Evolutionary conservation across 2,888 invertebrate species (phyloP).

Genomic region (Archips crataeganus): DNA sequence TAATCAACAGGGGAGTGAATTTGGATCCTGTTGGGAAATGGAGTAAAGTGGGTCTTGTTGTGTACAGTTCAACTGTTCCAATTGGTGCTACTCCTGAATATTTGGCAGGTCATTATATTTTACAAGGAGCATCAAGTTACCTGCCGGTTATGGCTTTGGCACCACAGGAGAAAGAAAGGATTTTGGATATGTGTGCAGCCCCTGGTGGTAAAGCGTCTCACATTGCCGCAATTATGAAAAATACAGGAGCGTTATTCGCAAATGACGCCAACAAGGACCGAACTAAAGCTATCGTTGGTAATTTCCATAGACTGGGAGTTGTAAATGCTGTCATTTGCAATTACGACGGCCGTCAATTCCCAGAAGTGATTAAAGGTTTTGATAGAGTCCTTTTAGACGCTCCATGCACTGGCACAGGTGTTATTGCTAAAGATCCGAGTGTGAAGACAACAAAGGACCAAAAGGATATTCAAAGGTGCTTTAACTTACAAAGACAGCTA

Average conservation of each 20-base stretch:
- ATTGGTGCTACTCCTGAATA: conserved; percentile 99
- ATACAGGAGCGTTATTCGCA: conserved; percentile 97
- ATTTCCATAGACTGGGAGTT: conserved; percentile 98
- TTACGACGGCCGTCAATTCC: conserved; percentile 95
- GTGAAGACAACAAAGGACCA: conserved; percentile 97
- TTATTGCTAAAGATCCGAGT: conserved; percentile 98
- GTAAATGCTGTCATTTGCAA: conserved; percentile 96
- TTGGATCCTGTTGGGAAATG: conserved; percentile 99
- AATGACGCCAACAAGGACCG: conserved; percentile 97
- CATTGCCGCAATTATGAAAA: conserved; percentile 99
- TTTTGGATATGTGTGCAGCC: conserved; percentile 98
- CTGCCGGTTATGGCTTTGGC: conserved; percentile 99
- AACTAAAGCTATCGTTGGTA: conserved; percentile 96
- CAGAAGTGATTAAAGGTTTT: conserved; percentile 94
- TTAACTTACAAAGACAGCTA: conserved; percentile 96
- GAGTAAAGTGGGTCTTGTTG: conserved; percentile 98
- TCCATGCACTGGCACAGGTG: conserved; percentile 99
- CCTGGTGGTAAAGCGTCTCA: conserved; percentile 99
- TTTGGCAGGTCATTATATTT: conserved; percentile 98
- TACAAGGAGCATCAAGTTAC: conserved; percentile 98
- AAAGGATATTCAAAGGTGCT: conserved; percentile 95
- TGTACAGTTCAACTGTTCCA: conserved; percentile 98
- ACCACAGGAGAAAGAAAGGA: conserved; percentile 97
- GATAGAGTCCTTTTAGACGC: conserved; percentile 98
- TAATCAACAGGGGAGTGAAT: conserved; percentile 99